Conservation (phyloP, 2,113 vertebrate species). For the Malurus melanocephalus region DNA sequence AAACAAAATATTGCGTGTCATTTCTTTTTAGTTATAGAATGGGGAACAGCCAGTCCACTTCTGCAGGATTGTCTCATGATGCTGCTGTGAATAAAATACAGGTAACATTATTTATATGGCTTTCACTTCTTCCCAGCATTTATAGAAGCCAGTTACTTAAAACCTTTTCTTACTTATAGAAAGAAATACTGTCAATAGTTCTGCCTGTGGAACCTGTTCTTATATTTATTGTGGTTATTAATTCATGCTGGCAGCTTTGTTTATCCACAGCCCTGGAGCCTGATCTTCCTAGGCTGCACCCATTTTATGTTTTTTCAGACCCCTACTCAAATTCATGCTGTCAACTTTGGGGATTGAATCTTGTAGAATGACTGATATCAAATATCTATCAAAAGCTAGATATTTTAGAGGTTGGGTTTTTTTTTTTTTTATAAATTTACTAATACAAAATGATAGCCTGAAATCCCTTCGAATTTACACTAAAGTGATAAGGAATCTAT, state of each 20-base stretch:
- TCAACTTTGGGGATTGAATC: neutral
- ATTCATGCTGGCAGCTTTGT: neutral
- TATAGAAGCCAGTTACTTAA: neutral
- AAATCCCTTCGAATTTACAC: neutral
- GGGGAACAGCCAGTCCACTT: slow-evolving; percentile 33
- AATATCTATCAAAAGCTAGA: neutral
- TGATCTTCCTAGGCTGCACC: neutral
- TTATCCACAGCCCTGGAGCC: neutral
- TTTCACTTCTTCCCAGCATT: neutral
- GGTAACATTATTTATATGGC: slow-evolving; percentile 13
- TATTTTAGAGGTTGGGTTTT: neutral
- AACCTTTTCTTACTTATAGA: neutral
- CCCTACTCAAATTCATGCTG: neutral
- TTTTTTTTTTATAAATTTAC: neutral
- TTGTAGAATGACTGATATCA: neutral
- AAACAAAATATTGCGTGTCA: neutral
- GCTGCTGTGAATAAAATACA: slow-evolving; percentile 62
- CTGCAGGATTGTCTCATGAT: neutral
- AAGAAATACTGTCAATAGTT: neutral
- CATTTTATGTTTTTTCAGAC: neutral
- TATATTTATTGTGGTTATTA: accelerated
- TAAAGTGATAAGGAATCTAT: neutral
- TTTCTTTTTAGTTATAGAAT: slow-evolving; percentile 55
- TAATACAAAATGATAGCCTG: neutral
- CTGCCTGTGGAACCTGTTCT: neutral